Evolutionary conservation across 2,888 invertebrate species (phyloP).

Genomic region (Papilio elwesi): DNA sequence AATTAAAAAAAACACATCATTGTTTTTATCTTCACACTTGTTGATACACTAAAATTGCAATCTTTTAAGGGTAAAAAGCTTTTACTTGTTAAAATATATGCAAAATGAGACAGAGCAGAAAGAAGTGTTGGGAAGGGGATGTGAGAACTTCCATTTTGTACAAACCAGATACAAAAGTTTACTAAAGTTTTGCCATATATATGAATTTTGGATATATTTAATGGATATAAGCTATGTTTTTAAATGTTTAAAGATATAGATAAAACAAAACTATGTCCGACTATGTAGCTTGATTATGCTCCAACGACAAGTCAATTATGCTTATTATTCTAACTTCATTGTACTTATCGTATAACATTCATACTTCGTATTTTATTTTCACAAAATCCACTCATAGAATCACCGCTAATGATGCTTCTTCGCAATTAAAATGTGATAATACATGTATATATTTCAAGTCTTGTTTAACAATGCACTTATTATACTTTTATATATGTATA

Average conservation of each 20-base stretch:
- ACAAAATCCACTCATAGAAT: slow-evolving; percentile 41
- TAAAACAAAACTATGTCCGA: slow-evolving; percentile 21
- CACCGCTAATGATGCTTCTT: slow-evolving; percentile 21
- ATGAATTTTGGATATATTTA: slow-evolving; percentile 38
- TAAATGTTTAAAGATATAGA: background rate
- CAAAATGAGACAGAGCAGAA: no score
- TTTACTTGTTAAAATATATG: no score
- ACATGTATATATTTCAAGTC: slow-evolving; percentile 20
- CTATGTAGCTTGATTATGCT: slow-evolving; percentile 45
- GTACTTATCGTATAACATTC: slow-evolving; percentile 55
- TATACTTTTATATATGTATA: background rate
- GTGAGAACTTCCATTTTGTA: no score
- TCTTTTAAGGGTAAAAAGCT: no score
- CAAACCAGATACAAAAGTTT: no score
- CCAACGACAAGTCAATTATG: slow-evolving; percentile 55
- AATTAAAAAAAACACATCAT: no score
- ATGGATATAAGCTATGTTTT: slow-evolving; percentile 49
- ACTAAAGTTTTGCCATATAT: no score
- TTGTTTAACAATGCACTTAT: slow-evolving; percentile 36
- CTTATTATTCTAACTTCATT: slow-evolving; percentile 61
- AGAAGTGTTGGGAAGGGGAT: no score
- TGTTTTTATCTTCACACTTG: no score
- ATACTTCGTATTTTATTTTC: slow-evolving; percentile 7
- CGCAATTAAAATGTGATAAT: slow-evolving; percentile 37
- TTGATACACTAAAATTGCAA: no score